Evolutionary conservation across 2,113 vertebrate species (phyloP), one percentile per base, ranked within the genome.

Genomic region (Lota lota): DNA sequence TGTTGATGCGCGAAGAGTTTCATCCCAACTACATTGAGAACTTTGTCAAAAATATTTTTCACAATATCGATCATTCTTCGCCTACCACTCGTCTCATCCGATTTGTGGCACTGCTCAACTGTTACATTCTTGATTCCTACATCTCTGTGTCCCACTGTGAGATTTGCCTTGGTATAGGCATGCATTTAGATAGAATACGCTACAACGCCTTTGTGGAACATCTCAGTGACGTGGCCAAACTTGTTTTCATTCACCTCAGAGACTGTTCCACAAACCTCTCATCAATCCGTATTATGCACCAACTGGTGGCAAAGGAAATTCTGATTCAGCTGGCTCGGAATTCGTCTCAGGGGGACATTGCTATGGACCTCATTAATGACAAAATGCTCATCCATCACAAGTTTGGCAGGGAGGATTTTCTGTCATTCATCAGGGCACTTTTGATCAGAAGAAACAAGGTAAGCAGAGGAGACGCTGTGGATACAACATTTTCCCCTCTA

Each of bases 141-240:
- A 28, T 93, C 54, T 90, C 92, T 16, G 5, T 89, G 0, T 92
- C 92, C 66, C 91, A 92, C 40, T 93, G 92, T 63, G 91, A 93
- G 0, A 86, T 82, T 15, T 89, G 67, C 1, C 77, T 93, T 1
- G 89, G 89, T 1, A 66, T 90, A 1, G 53, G 71, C 1, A 28
- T 36, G 0, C 65, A 82, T 57, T 56, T 28, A 6, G 63, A 68
- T 0, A 73, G 5, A 66, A 0, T 61, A 40, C 82, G 69, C 54
- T 66, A 79, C 0, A 79, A 83, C 0, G 77, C 87, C 53, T 91
- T 93, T 76, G 87, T 81, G 64, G 81, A 78, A 58, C 18, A 58
- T 28, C 62, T 90, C 70, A 91, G 76, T 56, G 87, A 86, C 0
- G 87, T 88, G 64, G 90, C 86, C 21, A 86, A 64, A 66, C 73